These are phyloP conservation scores for Gobio occitaniae DNA, from an alignment of 2,797 vertebrate genomes.

Conservation along the genomic window DNA sequence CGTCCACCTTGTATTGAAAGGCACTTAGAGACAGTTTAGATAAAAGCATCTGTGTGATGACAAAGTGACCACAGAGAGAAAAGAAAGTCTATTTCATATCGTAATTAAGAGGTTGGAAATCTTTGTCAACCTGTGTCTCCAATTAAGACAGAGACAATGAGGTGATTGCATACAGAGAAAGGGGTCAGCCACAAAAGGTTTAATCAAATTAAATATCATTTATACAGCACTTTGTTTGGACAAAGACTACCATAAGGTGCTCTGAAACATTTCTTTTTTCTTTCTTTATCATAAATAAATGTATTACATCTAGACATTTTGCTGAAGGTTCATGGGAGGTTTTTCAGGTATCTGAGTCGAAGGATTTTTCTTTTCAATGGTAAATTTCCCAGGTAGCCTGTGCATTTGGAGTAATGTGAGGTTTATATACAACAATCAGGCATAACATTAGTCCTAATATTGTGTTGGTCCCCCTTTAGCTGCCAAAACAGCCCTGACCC, in stretches of 20 bases:
- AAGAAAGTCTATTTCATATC: slow-evolving; percentile 7
- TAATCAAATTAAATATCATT: not conserved
- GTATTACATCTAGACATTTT: not conserved
- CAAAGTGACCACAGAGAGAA: not conserved
- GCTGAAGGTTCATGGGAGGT: not conserved
- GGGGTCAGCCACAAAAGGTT: not conserved
- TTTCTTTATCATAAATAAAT: not conserved
- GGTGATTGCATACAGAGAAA: not conserved
- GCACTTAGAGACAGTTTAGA: not conserved
- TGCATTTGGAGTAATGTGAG: not conserved
- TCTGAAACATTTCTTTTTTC: not conserved
- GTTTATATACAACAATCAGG: not conserved
- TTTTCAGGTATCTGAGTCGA: not conserved
- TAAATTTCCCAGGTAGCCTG: not conserved
- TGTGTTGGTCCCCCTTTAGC: too few relatives aligned
- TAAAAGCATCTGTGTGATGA: not conserved
- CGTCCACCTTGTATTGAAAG: slow-evolving; percentile 13
- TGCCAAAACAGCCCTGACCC: too few relatives aligned
- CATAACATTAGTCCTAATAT: too few relatives aligned
- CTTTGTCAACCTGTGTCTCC: not conserved
- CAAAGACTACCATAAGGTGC: not conserved
- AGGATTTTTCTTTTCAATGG: not conserved
- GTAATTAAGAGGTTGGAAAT: slow-evolving; percentile 7
- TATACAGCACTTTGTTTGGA: not conserved
- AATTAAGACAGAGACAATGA: slow-evolving; percentile 8